These are phyloP conservation scores for Eucidaris tribuloides DNA, from an alignment of 35 echinoderm and acorn worm genomes.

Conservation along the genomic window DNA sequence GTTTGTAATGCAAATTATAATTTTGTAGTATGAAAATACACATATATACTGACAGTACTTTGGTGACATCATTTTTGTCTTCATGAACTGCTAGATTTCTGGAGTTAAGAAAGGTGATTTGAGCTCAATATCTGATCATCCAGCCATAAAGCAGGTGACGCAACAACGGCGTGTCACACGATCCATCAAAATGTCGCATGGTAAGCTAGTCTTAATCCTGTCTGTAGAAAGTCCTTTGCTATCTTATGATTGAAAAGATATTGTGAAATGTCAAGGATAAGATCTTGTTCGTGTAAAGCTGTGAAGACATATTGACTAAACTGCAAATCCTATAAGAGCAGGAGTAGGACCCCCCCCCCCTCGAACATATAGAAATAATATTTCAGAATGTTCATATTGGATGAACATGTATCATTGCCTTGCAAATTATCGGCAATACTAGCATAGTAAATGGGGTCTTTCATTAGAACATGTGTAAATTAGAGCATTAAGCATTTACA, in stretches of 20 bases:
- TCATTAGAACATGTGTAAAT: too few relatives aligned
- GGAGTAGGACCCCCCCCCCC: background rate
- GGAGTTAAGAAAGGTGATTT: conserved; percentile 20
- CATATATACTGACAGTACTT: background rate
- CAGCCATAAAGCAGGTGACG: conserved; percentile 60
- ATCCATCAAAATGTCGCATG: conserved; percentile 19
- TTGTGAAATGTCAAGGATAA: background rate
- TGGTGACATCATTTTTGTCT: background rate
- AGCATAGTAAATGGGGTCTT: too few relatives aligned
- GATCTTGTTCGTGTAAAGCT: background rate
- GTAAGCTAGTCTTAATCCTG: background rate
- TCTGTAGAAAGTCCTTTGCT: background rate
- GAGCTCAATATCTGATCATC: conserved; percentile 48
- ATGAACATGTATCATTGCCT: too few relatives aligned
- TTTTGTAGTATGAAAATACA: background rate
- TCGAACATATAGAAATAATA: too few relatives aligned
- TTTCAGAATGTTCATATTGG: too few relatives aligned
- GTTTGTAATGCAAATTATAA: background rate
- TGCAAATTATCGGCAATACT: too few relatives aligned
- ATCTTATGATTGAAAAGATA: background rate
- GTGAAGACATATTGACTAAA: background rate
- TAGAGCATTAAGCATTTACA: too few relatives aligned
- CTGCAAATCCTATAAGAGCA: background rate
- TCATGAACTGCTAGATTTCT: conserved; percentile 33
- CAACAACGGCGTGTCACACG: conserved; percentile 59